Conservation (phyloP, 2,888 invertebrate genomes). For the Beris chalybata region DNA sequence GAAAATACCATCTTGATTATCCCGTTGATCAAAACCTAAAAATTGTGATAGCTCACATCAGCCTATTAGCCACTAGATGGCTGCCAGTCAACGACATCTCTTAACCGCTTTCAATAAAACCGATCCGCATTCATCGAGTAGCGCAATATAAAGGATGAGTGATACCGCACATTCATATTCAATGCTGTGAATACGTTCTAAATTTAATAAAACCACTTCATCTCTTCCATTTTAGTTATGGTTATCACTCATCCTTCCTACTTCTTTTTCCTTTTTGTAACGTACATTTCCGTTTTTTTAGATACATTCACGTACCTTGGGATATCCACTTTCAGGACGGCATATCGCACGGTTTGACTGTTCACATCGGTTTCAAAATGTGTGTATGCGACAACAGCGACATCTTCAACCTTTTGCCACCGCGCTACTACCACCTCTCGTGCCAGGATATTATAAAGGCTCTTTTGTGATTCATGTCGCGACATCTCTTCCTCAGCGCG, state of each 20-base stretch:
- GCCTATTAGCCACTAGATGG: no score
- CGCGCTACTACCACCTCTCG: not conserved
- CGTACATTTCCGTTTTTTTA: not conserved
- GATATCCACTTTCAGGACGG: no score
- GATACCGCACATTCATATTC: conserved; percentile 5
- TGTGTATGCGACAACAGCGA: no score
- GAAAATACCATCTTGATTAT: no score
- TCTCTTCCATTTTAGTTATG: conserved; percentile 11
- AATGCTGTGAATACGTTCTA: conserved; percentile 7
- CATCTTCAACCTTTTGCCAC: no score
- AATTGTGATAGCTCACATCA: no score
- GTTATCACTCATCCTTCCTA: conserved; percentile 8
- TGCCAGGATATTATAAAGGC: conserved; percentile 19
- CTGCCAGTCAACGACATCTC: no score
- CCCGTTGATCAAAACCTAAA: no score
- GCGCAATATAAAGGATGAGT: not conserved
- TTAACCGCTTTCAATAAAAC: not conserved
- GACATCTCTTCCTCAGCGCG: conserved; percentile 27
- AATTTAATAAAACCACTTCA: conserved; percentile 12
- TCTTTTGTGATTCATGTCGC: conserved; percentile 32
- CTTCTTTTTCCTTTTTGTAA: not conserved
- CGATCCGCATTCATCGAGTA: not conserved
- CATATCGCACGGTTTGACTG: no score
- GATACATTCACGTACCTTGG: no score
- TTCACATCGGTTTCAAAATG: no score